Conservation (phyloP, 2,113 vertebrate species). For the Ochotona curzoniae region DNA sequence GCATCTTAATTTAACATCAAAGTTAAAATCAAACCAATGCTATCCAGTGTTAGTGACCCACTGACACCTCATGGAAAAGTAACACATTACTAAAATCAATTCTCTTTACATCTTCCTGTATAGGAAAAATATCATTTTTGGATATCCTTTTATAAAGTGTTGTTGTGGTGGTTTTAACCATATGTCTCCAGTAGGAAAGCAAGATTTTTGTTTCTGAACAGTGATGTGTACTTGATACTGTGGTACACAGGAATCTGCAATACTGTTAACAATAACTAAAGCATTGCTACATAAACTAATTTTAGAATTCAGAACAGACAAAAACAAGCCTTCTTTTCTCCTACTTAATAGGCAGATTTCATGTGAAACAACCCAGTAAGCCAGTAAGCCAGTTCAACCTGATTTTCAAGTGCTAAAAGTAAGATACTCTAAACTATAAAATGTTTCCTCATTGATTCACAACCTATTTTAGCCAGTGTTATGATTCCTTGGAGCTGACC, state of each 20-base stretch:
- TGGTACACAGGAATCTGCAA: conserved; percentile 52
- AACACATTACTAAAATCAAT: conserved; percentile 71
- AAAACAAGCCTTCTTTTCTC: conserved; percentile 43
- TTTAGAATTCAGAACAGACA: conserved; percentile 23
- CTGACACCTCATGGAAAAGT: conserved; percentile 63
- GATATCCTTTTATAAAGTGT: conserved; percentile 57
- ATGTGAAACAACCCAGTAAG: neutral
- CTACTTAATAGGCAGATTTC: conserved; percentile 22
- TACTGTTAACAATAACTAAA: conserved; percentile 67
- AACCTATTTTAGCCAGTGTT: neutral
- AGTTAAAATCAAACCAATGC: conserved; percentile 53
- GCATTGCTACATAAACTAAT: conserved; percentile 64
- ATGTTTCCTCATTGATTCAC: neutral
- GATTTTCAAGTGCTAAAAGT: conserved; percentile 36
- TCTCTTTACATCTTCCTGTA: conserved; percentile 60
- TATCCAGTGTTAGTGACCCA: conserved; percentile 52
- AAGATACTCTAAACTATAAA: neutral
- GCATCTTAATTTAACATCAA: conserved; percentile 49
- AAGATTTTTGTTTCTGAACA: conserved; percentile 84
- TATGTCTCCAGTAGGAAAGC: conserved; percentile 82
- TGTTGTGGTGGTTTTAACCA: conserved; percentile 74
- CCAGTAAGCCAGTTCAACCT: neutral
- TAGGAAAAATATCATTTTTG: conserved; percentile 73
- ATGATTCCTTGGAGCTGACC: neutral
- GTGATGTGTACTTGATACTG: conserved; percentile 76